Evolutionary conservation across 2,888 invertebrate species (phyloP).

Genomic region (Spilosoma lubricipeda): DNA sequence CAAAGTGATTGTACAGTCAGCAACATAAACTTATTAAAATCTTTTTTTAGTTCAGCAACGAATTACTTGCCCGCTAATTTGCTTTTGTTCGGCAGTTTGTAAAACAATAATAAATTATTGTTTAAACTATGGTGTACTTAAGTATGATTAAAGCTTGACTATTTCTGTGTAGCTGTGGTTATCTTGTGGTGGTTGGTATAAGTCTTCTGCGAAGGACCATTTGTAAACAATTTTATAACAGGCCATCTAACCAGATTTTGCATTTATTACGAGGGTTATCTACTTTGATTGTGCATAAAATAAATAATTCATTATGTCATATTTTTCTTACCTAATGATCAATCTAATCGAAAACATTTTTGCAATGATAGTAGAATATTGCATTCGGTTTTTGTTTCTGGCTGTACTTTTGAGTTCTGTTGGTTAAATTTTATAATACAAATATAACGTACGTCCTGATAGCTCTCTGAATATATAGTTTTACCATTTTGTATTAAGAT

Average conservation of each 20-base stretch:
- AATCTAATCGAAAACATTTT: background rate
- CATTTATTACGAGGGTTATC: no score
- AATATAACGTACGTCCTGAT: conserved; percentile 15
- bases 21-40: background rate
- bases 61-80: background rate
- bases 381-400: background rate
- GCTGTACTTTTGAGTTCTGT: background rate
- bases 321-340: background rate
- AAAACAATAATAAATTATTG: background rate
- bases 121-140: background rate
- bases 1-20: background rate
- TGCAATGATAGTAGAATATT: background rate
- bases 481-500: conserved; percentile 30
- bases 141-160: background rate
- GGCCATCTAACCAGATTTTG: background rate
- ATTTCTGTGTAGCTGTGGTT: background rate
- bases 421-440: background rate
- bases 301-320: background rate
- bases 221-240: background rate
- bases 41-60: background rate
- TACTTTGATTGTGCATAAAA: no score
- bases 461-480: conserved; percentile 47
- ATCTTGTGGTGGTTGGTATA: no score
- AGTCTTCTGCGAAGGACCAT: no score
- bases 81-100: background rate